A percentile compares a stretch with the other conserved stretches of the same genome.
Conservation (phyloP, 2,797 vertebrate species). For the Pantherophis alleghaniensis region DNA sequence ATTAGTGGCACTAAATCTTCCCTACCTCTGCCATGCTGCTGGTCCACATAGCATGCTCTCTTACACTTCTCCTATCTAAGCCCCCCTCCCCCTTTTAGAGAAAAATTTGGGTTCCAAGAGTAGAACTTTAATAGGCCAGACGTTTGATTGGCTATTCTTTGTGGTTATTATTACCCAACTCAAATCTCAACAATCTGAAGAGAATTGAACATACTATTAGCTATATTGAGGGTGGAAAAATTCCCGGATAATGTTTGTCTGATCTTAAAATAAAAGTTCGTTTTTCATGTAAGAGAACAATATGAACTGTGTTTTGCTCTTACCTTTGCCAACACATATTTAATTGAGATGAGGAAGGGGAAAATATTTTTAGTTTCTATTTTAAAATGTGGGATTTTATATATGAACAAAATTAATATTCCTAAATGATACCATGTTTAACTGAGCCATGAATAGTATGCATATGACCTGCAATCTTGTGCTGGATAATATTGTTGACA, state of each 20-base stretch:
- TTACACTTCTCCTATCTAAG: background rate
- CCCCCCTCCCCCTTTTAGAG: background rate
- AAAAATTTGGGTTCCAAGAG: background rate
- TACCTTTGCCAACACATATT: background rate
- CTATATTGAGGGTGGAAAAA: too few relatives aligned
- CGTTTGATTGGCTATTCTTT: background rate
- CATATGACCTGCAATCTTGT: background rate
- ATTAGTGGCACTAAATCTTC: background rate
- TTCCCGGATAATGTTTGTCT: background rate
- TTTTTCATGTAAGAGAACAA: background rate
- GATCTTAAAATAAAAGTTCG: background rate
- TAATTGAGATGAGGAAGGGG: background rate
- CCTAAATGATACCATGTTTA: background rate
- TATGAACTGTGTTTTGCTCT: background rate
- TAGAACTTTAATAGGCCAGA: background rate
- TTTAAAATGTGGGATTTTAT: background rate
- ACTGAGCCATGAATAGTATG: background rate
- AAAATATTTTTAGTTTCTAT: background rate
- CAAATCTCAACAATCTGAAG: background rate
- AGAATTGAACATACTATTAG: background rate
- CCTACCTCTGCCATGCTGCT: background rate
- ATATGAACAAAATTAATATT: background rate
- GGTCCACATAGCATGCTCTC: background rate
- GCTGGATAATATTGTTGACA: fast-evolving
- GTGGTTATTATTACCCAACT: background rate